Evolutionary conservation across 2,797 vertebrate genomes (phyloP).

Genomic region (Amazona ochrocephala): DNA sequence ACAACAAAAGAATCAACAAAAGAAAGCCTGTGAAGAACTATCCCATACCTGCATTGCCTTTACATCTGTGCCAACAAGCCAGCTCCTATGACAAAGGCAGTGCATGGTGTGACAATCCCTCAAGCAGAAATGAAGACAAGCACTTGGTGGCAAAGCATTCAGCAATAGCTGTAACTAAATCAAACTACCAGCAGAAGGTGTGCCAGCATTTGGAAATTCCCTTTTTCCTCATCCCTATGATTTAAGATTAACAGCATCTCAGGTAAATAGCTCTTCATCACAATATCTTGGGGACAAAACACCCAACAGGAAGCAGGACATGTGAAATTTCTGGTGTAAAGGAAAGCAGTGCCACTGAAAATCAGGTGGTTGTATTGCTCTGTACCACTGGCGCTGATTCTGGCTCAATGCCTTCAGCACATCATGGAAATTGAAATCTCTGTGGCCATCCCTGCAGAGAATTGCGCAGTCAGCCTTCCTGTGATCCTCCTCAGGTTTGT

Average conservation of each 20-base stretch:
- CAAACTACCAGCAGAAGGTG: neutral
- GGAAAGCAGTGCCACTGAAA: neutral
- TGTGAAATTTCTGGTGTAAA: neutral
- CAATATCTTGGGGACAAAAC: neutral
- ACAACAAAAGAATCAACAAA: neutral
- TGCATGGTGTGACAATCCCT: neutral
- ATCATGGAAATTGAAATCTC: neutral
- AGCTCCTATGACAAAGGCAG: neutral
- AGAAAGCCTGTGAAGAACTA: neutral
- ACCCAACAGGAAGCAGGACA: neutral
- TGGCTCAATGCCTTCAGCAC: neutral
- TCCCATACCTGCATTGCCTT: neutral
- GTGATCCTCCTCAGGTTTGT: neutral
- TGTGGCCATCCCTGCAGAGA: neutral
- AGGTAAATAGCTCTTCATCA: neutral
- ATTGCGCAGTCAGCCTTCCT: neutral
- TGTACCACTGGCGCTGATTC: neutral
- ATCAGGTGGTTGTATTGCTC: neutral
- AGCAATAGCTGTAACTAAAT: neutral
- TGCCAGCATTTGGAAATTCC: neutral
- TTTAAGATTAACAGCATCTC: neutral
- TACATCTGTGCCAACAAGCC: fast-evolving
- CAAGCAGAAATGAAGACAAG: neutral
- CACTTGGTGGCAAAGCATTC: neutral
- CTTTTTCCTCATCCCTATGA: neutral